Evolutionary conservation across 2,888 invertebrate genomes (phyloP).

Genomic region (Phyllotreta cruciferae): DNA sequence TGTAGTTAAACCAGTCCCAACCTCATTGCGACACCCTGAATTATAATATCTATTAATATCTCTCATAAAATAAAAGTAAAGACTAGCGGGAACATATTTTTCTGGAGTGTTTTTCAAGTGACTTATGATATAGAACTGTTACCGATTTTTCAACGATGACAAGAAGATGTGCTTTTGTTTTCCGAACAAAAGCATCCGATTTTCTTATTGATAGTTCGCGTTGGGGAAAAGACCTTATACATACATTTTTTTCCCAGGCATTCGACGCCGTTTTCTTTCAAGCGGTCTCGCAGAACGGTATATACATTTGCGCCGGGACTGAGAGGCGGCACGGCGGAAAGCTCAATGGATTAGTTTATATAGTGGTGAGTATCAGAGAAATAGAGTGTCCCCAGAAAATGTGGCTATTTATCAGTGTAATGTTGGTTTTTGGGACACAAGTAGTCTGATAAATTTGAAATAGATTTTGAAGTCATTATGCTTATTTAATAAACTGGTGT

Average conservation of each 20-base stretch:
- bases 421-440: too few species aligned
- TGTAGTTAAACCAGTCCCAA: too few species aligned
- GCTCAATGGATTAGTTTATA: constrained; percentile 71
- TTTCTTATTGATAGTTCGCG: neutral
- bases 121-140: too few species aligned
- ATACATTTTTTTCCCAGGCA: constrained; percentile 60
- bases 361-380: constrained; percentile 62
- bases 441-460: constrained; percentile 5
- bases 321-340: constrained; percentile 72
- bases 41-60: too few species aligned
- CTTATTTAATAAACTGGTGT: neutral
- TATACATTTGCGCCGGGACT: constrained; percentile 71
- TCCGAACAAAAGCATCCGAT: neutral
- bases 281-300: constrained; percentile 68
- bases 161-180: neutral
- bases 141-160: too few species aligned
- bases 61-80: too few species aligned
- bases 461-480: constrained; percentile 12
- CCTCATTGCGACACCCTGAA: too few species aligned
- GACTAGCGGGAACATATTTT: too few species aligned
- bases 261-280: constrained; percentile 84
- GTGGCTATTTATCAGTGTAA: too few species aligned
- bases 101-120: too few species aligned
- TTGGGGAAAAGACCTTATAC: too few species aligned
- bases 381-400: too few species aligned